Conservation (phyloP, 2,113 vertebrate species). For the Crotophaga sulcirostris region DNA sequence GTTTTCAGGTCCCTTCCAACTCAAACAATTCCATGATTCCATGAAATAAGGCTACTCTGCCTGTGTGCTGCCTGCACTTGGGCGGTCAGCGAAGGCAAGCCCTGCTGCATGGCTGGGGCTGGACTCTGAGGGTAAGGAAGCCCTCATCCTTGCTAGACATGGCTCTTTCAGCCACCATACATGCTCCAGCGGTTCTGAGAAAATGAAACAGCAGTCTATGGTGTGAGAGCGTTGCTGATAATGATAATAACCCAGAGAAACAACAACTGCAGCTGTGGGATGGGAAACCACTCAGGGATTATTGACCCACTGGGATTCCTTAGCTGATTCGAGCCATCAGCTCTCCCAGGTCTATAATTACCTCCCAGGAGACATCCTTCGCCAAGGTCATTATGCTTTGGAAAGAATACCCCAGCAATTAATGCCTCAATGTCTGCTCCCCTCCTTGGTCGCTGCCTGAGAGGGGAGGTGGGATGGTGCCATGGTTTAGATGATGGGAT, state of each 20-base stretch:
- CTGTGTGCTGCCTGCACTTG: neutral
- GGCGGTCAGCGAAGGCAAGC: neutral
- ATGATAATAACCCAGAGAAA: neutral
- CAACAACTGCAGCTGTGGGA: neutral
- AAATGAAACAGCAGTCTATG: fast-evolving
- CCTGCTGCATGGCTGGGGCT: neutral
- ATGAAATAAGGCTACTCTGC: neutral
- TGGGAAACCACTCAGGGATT: neutral
- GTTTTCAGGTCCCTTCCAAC: too few relatives aligned
- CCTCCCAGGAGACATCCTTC: neutral
- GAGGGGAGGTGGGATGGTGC: fast-evolving
- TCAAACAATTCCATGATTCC: too few relatives aligned
- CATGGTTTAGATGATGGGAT: too few relatives aligned
- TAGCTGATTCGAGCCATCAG: neutral
- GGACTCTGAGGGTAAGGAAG: neutral
- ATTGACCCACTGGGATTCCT: neutral
- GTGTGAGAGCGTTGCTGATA: neutral
- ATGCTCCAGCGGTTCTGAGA: fast-evolving
- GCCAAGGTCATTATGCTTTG: neutral
- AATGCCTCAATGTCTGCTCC: neutral
- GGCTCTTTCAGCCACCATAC: neutral
- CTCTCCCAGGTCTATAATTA: neutral
- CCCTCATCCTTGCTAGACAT: fast-evolving
- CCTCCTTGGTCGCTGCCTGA: neutral
- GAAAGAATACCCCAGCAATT: neutral